Conservation (phyloP, 2,888 invertebrate genomes). For the Byasa hedistus region DNA sequence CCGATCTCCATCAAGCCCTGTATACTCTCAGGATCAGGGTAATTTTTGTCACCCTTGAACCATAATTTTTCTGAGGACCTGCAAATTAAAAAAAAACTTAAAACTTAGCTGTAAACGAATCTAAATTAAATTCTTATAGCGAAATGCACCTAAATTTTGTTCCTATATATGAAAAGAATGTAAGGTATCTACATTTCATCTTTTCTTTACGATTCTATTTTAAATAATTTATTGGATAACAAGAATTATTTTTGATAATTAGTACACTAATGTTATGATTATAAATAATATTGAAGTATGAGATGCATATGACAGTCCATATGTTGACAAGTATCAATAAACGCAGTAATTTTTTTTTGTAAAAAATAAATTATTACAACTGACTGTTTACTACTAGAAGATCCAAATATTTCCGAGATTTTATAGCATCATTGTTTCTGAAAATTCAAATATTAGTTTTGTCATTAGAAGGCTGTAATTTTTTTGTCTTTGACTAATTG, state of each 20-base stretch:
- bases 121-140: slow-evolving; percentile 1
- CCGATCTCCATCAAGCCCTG: slow-evolving; percentile 87
- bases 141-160: slow-evolving; percentile 84
- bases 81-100: slow-evolving; percentile 37
- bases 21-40: slow-evolving; percentile 82
- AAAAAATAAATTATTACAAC: too few relatives aligned
- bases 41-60: slow-evolving; percentile 62
- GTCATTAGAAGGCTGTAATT: not conserved
- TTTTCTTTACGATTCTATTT: slow-evolving; percentile 34
- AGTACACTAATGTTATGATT: not conserved
- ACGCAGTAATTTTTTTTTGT: too few relatives aligned
- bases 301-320: too few relatives aligned
- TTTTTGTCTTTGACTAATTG: not conserved
- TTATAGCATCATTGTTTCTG: too few relatives aligned
- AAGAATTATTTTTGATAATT: not conserved
- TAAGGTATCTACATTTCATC: slow-evolving; percentile 85
- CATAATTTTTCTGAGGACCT: slow-evolving; percentile 87
- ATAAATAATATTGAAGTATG: too few relatives aligned
- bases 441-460: not conserved
- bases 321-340: too few relatives aligned
- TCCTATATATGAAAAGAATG: slow-evolving; percentile 88
- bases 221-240: not conserved
- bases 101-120: slow-evolving; percentile 8
- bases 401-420: too few relatives aligned
- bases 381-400: too few relatives aligned